Conservation (phyloP, 2,113 vertebrate genomes). For the Saguinus imperator region DNA sequence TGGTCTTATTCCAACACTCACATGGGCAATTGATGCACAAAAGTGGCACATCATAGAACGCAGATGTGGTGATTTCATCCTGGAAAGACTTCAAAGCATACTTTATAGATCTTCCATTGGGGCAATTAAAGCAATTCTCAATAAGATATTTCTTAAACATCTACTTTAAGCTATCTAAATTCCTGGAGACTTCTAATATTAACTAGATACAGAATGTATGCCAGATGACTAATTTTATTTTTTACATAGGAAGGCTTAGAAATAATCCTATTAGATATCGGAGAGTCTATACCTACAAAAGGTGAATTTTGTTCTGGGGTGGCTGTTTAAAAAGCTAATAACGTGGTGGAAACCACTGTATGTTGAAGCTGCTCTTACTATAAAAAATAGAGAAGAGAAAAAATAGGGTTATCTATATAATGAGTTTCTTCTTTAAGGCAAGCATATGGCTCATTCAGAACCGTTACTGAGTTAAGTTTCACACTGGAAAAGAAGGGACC, state of each 20-base stretch:
- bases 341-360: neutral
- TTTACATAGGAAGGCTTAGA: neutral
- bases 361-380: neutral
- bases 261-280: neutral
- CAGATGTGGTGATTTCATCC: neutral
- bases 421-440: neutral
- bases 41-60: neutral
- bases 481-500: neutral
- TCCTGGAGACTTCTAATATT: neutral
- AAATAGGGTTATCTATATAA: neutral
- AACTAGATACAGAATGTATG: neutral
- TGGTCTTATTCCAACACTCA: neutral
- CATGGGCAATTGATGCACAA: neutral
- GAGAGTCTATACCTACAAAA: neutral
- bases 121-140: neutral
- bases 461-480: constrained; percentile 21
- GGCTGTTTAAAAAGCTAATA: neutral
- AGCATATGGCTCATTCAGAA: neutral
- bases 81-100: neutral
- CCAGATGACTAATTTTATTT: neutral
- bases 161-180: neutral
- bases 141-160: constrained; percentile 7
- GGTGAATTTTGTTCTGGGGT: neutral
- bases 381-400: neutral
- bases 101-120: neutral